Conservation (phyloP, 2,797 vertebrate species). For the Lepidocolaptes lacrymiger region DNA sequence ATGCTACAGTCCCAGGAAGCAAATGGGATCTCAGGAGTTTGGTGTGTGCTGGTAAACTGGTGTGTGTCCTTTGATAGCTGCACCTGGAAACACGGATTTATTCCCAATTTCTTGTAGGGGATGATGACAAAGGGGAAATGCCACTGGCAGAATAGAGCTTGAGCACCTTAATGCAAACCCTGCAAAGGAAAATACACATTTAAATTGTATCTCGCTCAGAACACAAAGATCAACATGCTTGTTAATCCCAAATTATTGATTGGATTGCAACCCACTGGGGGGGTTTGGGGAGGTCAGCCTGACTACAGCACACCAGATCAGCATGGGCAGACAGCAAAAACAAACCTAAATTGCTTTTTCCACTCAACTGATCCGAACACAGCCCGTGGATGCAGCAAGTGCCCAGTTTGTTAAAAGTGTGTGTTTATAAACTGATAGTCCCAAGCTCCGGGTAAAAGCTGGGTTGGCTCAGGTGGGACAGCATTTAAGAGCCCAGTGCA, state of each 20-base stretch:
- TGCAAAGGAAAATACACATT: background rate
- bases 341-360: conserved; percentile 1
- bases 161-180: background rate
- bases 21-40: background rate
- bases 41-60: background rate
- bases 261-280: background rate
- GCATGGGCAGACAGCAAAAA: background rate
- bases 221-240: background rate
- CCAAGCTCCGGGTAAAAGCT: background rate
- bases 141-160: background rate
- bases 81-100: background rate
- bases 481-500: background rate
- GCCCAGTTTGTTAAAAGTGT: background rate
- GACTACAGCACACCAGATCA: background rate
- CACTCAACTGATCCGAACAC: background rate
- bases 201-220: background rate
- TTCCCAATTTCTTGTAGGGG: background rate
- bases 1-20: background rate
- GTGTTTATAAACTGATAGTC: background rate
- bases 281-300: background rate
- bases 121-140: background rate
- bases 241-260: background rate
- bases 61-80: background rate
- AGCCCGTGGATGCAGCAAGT: background rate
- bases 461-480: background rate